Conservation (phyloP, 1,140 invertebrate genomes). For the Drosophila novamexicana region DNA sequence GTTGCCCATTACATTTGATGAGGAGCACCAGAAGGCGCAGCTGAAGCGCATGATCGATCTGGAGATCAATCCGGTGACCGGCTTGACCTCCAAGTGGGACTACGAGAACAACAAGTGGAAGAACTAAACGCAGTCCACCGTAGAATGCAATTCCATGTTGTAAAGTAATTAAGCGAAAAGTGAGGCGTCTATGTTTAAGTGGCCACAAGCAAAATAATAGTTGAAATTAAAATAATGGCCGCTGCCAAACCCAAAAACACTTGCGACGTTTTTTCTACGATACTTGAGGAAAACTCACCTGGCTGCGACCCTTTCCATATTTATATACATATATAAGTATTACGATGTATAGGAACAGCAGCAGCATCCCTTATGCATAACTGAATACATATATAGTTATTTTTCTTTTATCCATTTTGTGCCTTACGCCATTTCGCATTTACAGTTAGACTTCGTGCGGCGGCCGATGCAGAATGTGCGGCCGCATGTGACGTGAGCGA, state of each 20-base stretch:
- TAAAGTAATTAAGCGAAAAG: slow-evolving; percentile 73
- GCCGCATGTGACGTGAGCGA: slow-evolving; percentile 21
- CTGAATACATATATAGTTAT: too few species aligned
- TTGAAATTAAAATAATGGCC: slow-evolving; percentile 75
- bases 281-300: not conserved
- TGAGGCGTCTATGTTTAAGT: slow-evolving; percentile 71
- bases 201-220: slow-evolving; percentile 59
- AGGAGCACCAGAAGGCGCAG: slow-evolving; percentile 91
- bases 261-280: not conserved
- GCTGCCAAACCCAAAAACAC: slow-evolving; percentile 47
- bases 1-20: slow-evolving; percentile 89
- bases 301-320: not conserved
- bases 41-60: slow-evolving; percentile 92
- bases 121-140: slow-evolving; percentile 63
- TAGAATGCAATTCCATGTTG: slow-evolving; percentile 56
- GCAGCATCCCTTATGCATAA: too few species aligned
- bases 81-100: slow-evolving; percentile 89
- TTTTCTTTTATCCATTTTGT: too few species aligned
- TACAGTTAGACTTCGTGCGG: slow-evolving; percentile 9
- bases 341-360: too few species aligned
- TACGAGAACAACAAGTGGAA: slow-evolving; percentile 90
- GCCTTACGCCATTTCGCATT: too few species aligned
- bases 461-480: slow-evolving; percentile 45
- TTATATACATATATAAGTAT: not conserved
- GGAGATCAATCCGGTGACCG: slow-evolving; percentile 91